Conservation (phyloP, 2,797 vertebrate species). For the Anguilla megastoma region DNA sequence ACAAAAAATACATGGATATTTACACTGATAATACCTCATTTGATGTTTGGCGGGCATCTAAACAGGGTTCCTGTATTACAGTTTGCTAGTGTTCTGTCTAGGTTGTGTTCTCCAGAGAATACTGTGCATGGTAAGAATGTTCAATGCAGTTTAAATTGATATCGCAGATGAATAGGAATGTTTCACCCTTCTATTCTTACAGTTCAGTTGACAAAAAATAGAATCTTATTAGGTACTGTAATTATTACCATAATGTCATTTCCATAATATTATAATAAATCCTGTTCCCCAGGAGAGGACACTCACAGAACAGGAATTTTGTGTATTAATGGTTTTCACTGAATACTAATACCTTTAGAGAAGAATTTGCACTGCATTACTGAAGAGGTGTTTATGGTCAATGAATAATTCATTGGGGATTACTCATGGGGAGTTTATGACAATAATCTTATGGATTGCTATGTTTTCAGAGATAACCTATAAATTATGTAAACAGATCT, state of each 20-base stretch:
- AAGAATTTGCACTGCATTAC: neutral
- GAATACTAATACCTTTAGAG: neutral
- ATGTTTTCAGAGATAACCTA: neutral
- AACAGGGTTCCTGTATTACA: neutral
- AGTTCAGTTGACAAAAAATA: neutral
- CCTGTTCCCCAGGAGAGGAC: neutral
- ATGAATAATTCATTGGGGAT: neutral
- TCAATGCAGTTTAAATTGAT: neutral
- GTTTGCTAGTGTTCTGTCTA: neutral
- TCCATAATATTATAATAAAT: neutral
- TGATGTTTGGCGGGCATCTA: neutral
- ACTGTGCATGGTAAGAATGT: neutral
- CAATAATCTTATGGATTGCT: no score
- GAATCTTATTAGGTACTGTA: neutral
- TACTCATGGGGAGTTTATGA: neutral
- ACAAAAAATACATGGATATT: neutral
- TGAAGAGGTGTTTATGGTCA: neutral
- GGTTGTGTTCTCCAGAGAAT: neutral
- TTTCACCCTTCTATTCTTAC: neutral
- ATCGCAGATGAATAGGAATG: neutral
- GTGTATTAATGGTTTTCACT: neutral
- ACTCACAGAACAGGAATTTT: neutral
- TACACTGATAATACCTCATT: conserved; percentile 6
- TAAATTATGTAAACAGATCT: neutral
- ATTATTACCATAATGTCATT: neutral